Conservation (phyloP, 2,888 invertebrate species). For the Torymus aiolomorphi region DNA sequence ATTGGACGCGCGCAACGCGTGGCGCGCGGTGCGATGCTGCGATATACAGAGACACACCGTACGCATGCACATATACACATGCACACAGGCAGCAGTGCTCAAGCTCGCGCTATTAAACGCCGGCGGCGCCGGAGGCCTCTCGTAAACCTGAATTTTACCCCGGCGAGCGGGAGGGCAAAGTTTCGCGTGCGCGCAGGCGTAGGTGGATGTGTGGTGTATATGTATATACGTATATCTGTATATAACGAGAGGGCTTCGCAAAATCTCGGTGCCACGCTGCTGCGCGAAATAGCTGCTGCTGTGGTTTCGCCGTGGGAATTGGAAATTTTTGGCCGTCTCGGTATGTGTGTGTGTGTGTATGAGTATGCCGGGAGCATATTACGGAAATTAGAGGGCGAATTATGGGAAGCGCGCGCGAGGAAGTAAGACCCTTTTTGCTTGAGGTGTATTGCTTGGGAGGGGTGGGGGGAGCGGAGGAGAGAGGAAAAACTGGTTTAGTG, state of each 20-base stretch:
- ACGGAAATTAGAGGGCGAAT: constrained; percentile 18
- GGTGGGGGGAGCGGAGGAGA: no score
- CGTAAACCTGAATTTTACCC: constrained; percentile 28
- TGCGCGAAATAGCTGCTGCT: neutral
- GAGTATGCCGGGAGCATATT: neutral
- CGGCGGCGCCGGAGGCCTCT: constrained; percentile 16
- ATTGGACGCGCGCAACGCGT: no score
- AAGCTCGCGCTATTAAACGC: constrained; percentile 38
- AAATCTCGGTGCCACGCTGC: neutral
- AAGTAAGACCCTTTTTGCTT: neutral
- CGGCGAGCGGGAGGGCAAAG: no score
- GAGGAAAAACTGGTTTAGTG: no score
- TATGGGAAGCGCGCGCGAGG: neutral
- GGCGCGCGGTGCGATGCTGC: no score
- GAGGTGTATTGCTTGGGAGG: neutral
- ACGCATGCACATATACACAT: no score
- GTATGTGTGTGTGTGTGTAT: no score
- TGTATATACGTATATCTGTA: neutral
- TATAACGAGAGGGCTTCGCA: constrained; percentile 5
- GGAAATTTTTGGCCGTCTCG: neutral
- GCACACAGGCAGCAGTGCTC: neutral
- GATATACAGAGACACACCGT: no score
- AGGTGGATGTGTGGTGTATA: neutral
- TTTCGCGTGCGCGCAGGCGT: no score
- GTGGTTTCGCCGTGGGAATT: neutral